Base-by-base conservation (phyloP, 2,113 vertebrate genomes). In the Onychostoma macrolepis region DNA sequence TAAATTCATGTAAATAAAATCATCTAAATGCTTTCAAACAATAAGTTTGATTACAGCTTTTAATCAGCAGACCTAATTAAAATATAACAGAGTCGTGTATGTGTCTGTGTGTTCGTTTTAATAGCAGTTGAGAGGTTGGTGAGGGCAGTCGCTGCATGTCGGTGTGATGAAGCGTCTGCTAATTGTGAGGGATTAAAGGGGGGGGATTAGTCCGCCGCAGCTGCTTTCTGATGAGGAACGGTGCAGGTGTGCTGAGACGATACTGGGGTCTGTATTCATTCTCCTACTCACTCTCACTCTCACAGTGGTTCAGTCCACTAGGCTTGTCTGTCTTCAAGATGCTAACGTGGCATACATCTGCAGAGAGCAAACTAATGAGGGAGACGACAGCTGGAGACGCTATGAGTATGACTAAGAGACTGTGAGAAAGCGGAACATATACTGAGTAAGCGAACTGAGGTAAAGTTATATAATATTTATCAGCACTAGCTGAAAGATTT, bases 291-390 rank as follows among this genome's bases (percentile, higher is more conserved):
- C 45, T 28, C 74, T 79, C 36, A 43, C 79, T n/a, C 71, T 77
- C 30, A 38, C 78, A 61, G 19, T 45, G 45, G n/a, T 53, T 30
- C 61, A 63, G 79, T 63, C 24, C 33, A 80, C 56, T 48, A 45
- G 15, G 80, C 61, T 48, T 83, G 41, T 83, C 80, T 83, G 63
- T 83, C 80, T 50, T 83, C 80, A 33, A 69, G 41, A 69, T 50
- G 80, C 41, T 67, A 81, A 65, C 38, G 21, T 0, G 33, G 53
- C 53, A 63, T 56, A 81, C n/a, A 81, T 65, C 79, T 65, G 58
- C n/a, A 65, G 38, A 61, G 53, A 41, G 53, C 33, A 61, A 80
- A 81, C 79, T 81, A 83, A 83, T 83, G 61, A 83, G 41, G 41
- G 63, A 36, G 80, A 67, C 71, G 80, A 50, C 80, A 83, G 63